A percentile compares a stretch with the other conserved stretches of the same genome.
Evolutionary conservation across 2,797 vertebrate genomes (phyloP).

Genomic region (Eurystomus glaucurus): DNA sequence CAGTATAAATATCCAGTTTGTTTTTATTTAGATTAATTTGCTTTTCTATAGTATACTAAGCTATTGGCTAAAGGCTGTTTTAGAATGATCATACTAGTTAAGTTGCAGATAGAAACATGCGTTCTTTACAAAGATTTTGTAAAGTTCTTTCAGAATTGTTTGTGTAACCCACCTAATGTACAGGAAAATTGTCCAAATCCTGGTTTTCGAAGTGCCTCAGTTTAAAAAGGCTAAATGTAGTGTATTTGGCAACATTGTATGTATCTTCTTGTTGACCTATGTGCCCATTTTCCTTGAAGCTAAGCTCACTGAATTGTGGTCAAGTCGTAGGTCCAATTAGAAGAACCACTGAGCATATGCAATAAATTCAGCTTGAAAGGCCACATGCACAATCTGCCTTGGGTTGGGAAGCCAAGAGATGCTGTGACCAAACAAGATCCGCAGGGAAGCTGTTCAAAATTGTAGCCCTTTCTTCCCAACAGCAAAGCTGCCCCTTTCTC

Average conservation of each 20-base stretch:
- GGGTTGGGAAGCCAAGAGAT: slow-evolving; percentile 70
- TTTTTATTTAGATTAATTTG: not conserved
- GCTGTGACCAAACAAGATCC: slow-evolving; percentile 57
- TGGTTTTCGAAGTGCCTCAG: not conserved
- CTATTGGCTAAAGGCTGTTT: not conserved
- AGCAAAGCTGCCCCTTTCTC: slow-evolving; percentile 56
- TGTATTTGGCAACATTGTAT: not conserved
- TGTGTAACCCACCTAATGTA: not conserved
- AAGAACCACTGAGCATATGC: slow-evolving; percentile 69
- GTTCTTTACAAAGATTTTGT: not conserved
- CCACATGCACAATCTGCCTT: slow-evolving; percentile 75
- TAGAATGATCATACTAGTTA: not conserved
- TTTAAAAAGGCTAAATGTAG: not conserved
- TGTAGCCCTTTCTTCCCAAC: slow-evolving; percentile 31
- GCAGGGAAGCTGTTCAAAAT: slow-evolving; percentile 50
- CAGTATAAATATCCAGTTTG: not conserved
- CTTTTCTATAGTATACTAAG: not conserved
- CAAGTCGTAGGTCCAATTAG: slow-evolving; percentile 70
- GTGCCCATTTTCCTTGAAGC: slow-evolving; percentile 48
- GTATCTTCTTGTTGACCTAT: not conserved
- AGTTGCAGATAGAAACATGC: not conserved
- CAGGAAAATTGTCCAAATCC: not conserved
- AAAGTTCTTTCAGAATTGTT: not conserved
- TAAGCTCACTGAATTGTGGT: slow-evolving; percentile 65
- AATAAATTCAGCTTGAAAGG: slow-evolving; percentile 80